phyloP scores from a whole-genome alignment of 2,888 invertebrate species.

The Laspeyria flexula region DNA sequence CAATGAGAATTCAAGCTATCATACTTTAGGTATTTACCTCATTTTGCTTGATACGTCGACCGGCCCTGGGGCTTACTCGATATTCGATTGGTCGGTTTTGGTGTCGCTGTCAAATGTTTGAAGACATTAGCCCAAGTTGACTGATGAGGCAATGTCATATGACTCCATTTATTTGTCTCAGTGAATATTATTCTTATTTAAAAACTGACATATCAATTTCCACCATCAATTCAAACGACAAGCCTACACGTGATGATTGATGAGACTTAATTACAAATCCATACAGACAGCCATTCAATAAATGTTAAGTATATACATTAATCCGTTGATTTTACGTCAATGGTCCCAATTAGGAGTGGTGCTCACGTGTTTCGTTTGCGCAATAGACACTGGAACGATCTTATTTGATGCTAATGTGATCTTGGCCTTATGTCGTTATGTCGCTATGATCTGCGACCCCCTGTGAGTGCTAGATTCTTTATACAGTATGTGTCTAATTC shows the following conservation, averaged over 20 bases:
- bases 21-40: too few relatives aligned
- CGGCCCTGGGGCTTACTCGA: too few relatives aligned
- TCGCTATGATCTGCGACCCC: not conserved
- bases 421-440: constrained; percentile 25
- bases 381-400: constrained; percentile 18
- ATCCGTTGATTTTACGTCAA: constrained; percentile 45
- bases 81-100: too few relatives aligned
- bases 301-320: not conserved
- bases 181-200: too few relatives aligned
- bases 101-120: too few relatives aligned
- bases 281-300: constrained; percentile 29
- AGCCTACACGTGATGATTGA: constrained; percentile 33
- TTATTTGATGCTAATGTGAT: constrained; percentile 30
- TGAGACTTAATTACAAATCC: constrained; percentile 44
- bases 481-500: not conserved
- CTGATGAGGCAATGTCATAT: too few relatives aligned
- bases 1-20: too few relatives aligned
- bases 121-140: too few relatives aligned
- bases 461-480: not conserved
- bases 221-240: not conserved
- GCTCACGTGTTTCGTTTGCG: constrained; percentile 27
- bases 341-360: constrained; percentile 38
- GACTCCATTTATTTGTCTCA: too few relatives aligned
- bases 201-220: too few relatives aligned
- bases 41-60: too few relatives aligned